phyloP scores from a whole-genome alignment of 1,140 invertebrate genomes.

The Heterodera carotae region DNA sequence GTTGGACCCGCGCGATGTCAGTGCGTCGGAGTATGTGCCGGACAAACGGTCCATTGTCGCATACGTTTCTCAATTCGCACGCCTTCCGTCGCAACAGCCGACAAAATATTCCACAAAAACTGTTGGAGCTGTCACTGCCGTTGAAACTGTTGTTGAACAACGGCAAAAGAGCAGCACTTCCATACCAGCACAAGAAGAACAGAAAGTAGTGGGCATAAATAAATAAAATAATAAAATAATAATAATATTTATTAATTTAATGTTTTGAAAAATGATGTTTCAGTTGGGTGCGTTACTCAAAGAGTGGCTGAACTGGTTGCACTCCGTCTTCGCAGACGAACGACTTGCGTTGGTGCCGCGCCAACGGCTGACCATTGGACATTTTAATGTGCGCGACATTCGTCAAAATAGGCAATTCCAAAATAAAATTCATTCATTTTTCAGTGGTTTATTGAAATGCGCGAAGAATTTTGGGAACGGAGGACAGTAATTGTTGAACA shows the following conservation, averaged over 20 bases:
- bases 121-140: not conserved
- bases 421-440: too few species aligned
- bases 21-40: slow-evolving; percentile 81
- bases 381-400: not conserved
- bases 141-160: not conserved
- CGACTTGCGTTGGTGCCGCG: slow-evolving; percentile 13
- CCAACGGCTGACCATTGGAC: not conserved
- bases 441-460: slow-evolving; percentile 37
- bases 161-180: too few species aligned
- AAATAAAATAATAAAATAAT: not conserved
- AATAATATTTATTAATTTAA: not conserved
- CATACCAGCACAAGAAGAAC: too few species aligned
- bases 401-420: too few species aligned
- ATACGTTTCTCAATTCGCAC: slow-evolving; percentile 95
- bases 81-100: slow-evolving; percentile 33
- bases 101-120: not conserved
- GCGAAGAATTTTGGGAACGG: slow-evolving; percentile 42
- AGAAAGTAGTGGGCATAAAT: not conserved
- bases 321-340: slow-evolving; percentile 24
- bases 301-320: slow-evolving; percentile 12
- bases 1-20: slow-evolving; percentile 81
- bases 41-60: slow-evolving; percentile 99
- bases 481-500: slow-evolving; percentile 16
- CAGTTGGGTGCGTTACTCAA: not conserved
- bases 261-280: slow-evolving; percentile 5